A percentile compares a stretch with the other conserved stretches of the same genome.
These are phyloP conservation scores for Protonemura montana DNA, from an alignment of 2,888 invertebrate genomes.

Conservation along the genomic window DNA sequence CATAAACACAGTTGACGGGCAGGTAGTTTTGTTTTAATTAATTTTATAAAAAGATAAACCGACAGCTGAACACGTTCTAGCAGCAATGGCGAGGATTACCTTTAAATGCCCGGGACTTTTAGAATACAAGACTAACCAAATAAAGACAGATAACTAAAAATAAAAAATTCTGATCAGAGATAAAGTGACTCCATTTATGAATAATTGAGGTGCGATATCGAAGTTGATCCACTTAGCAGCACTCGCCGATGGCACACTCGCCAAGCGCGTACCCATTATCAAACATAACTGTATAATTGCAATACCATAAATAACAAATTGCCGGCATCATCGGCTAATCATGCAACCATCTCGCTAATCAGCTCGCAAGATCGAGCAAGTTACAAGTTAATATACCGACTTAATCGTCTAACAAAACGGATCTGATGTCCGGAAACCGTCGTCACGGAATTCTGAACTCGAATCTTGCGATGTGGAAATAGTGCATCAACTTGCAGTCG, in stretches of 20 bases:
- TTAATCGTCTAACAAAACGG: background rate
- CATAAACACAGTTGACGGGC: too few relatives aligned
- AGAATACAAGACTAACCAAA: too few relatives aligned
- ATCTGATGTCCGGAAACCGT: background rate
- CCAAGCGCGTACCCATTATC: background rate
- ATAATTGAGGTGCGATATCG: background rate
- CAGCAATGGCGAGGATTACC: too few relatives aligned
- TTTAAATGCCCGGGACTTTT: too few relatives aligned
- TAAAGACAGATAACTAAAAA: too few relatives aligned
- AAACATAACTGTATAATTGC: background rate
- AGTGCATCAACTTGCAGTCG: background rate
- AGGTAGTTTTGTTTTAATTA: too few relatives aligned
- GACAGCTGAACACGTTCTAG: too few relatives aligned
- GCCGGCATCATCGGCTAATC: background rate
- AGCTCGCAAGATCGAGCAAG: background rate
- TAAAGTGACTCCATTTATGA: background rate
- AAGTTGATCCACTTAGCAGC: background rate
- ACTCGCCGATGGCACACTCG: too few relatives aligned
- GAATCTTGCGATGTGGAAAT: background rate
- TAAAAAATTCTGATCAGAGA: background rate
- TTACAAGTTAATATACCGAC: background rate
- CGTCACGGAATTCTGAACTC: background rate
- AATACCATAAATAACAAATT: background rate
- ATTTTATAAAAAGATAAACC: too few relatives aligned
- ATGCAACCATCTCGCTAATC: background rate